A percentile compares a stretch with the other conserved stretches of the same genome.
phyloP scores from a whole-genome alignment of 2,888 invertebrate species.

The Acleris sparsana region DNA sequence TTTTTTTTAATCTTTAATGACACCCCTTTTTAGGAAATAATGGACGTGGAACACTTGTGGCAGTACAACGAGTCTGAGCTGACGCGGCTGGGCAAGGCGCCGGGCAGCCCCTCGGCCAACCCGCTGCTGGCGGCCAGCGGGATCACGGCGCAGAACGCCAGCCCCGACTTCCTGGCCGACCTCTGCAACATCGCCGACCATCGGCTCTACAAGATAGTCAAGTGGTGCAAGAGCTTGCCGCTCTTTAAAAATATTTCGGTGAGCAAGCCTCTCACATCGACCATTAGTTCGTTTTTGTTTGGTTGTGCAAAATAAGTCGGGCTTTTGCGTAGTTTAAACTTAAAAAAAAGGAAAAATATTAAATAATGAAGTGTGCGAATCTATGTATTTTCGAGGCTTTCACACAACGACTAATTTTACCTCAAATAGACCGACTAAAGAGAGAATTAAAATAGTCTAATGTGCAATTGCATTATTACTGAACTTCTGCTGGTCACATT shows the following conservation, averaged over 20 bases:
- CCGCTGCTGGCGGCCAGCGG: constrained; percentile 76
- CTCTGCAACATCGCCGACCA: constrained; percentile 97
- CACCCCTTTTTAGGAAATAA: constrained; percentile 89
- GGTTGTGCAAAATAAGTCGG: too few relatives aligned
- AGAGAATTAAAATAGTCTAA: too few relatives aligned
- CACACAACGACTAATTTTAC: too few relatives aligned
- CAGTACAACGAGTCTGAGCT: constrained; percentile 94
- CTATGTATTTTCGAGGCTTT: too few relatives aligned
- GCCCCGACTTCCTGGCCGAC: constrained; percentile 93
- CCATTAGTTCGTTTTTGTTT: too few relatives aligned
- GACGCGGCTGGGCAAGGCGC: constrained; percentile 83
- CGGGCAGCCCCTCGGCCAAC: constrained; percentile 70
- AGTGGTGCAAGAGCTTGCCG: constrained; percentile 99
- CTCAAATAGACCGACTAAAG: too few relatives aligned
- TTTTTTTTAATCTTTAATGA: neutral
- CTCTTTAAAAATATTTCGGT: constrained; percentile 98
- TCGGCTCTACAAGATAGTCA: constrained; percentile 97
- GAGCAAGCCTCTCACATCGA: constrained; percentile 49
- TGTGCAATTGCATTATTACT: too few relatives aligned
- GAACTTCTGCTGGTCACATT: neutral
- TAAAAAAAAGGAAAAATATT: too few relatives aligned
- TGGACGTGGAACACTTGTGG: constrained; percentile 98
- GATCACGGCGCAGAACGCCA: constrained; percentile 85
- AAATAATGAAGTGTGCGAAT: too few relatives aligned
- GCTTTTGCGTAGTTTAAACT: too few relatives aligned